A percentile compares a stretch with the other conserved stretches of the same genome.
Evolutionary conservation across 2,113 vertebrate species (phyloP).

Genomic region (Melospiza georgiana): DNA sequence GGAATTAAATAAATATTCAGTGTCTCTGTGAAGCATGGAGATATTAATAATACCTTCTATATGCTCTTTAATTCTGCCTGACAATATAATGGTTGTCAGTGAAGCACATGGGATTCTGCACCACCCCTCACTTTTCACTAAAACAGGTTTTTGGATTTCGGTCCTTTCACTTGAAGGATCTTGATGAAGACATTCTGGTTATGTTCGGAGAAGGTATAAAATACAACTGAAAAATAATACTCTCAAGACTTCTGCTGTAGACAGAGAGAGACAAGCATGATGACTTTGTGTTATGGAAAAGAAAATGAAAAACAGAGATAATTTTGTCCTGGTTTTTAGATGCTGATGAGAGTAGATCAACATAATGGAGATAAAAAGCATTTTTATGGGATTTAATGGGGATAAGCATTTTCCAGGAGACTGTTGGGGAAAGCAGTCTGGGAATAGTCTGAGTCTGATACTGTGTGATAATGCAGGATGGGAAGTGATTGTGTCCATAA

Average conservation of each 20-base stretch:
- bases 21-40: not conserved
- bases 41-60: not conserved
- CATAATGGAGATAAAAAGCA: not conserved
- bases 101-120: not conserved
- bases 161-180: not conserved
- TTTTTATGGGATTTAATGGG: not conserved
- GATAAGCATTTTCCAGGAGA: not conserved
- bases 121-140: not conserved
- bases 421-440: not conserved
- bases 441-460: not conserved
- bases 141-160: not conserved
- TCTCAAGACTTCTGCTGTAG: not conserved
- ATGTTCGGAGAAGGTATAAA: not conserved
- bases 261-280: not conserved
- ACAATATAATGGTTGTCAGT: not conserved
- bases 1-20: not conserved
- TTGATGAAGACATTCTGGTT: not conserved
- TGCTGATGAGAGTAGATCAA: not conserved
- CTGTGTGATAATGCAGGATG: not conserved
- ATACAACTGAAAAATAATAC: not conserved
- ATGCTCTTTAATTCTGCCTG: not conserved
- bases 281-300: not conserved
- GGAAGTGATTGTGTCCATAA: not conserved
- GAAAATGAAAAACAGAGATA: not conserved
- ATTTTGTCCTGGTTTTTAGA: not conserved